Base-by-base conservation (phyloP, 2,797 vertebrate species). In the Neostethus bicornis region DNA sequence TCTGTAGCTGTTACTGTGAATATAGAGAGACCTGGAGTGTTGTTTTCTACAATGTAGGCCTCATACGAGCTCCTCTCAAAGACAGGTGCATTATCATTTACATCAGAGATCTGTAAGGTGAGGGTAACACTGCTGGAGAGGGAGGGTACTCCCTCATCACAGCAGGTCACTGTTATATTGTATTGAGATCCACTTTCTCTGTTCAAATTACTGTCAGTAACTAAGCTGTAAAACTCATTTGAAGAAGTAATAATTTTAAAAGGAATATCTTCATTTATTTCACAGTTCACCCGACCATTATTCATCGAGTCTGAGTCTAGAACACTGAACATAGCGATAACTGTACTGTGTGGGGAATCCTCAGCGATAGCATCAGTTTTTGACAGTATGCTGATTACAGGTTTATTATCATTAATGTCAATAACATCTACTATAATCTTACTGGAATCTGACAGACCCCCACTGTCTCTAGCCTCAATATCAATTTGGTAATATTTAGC, bases 231-330 rank as follows among this genome's bases (percentile, higher is more conserved):
- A n/a, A 81, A 87, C 3, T 67, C 72, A 4, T 56, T 72, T 12
- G 86, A 85, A 0, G 85, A 81, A 0, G 75, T 79, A 29, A 45
- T 78, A 37, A 90, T 73, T 0, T 25, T 61, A 59, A 92, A 85
- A 0, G 88, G 71, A 8, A 77, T 53, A 10, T 79, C 73, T 34
- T 61, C 83, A 52, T 32, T 62, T 20, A 75, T 25, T 21, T 10
- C 45, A 61, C 90, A 92, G 1, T 52, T 69, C 7, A 92, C 85
- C 0, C 84, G 43, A 2, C 91, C 90, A 66, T 92, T 93, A 12
- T 53, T 78, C 17, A 46, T 31, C 35, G 80, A 83, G 38, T 88
- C 86, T 12, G 68, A 2, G 38, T 87, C 86, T 25, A 6, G 14
- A 7, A 81, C 70, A 42, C 59, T 85, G 7, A 85, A 62, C 25